These are phyloP conservation scores for Brachionus sp. DNA, from an alignment of 1,140 invertebrate genomes.

Conservation along the genomic window DNA sequence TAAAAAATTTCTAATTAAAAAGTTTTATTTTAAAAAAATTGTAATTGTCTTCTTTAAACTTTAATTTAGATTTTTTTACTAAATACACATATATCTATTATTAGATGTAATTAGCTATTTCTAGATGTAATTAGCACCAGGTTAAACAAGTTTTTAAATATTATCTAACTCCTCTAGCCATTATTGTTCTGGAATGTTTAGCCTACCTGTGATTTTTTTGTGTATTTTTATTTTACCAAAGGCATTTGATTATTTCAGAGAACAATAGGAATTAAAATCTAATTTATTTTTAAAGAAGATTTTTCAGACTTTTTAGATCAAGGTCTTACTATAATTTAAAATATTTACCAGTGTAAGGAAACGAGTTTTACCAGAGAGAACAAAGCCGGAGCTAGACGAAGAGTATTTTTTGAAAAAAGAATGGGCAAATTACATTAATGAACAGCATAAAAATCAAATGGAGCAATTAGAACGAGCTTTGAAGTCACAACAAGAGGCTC, in stretches of 20 bases:
- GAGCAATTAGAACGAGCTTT: not conserved
- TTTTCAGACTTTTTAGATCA: not conserved
- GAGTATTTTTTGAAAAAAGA: constrained; percentile 41
- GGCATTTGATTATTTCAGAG: not conserved
- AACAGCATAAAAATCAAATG: not conserved
- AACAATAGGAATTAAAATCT: not conserved
- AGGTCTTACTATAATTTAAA: not conserved
- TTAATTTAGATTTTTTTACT: too few species aligned
- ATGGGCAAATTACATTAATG: constrained; percentile 35
- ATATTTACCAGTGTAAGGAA: constrained; percentile 6
- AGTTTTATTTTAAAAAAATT: not conserved
- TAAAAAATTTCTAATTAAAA: not conserved
- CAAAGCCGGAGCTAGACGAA: not conserved
- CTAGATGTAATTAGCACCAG: too few species aligned
- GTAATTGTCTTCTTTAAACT: too few species aligned
- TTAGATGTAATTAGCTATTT: too few species aligned
- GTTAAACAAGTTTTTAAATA: too few species aligned
- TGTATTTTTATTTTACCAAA: not conserved
- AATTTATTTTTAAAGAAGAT: not conserved
- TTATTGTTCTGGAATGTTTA: not conserved
- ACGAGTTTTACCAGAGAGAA: not conserved
- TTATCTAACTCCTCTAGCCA: not conserved
- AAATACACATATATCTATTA: too few species aligned
- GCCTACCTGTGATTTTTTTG: not conserved
- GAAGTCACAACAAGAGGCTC: constrained; percentile 33